Percentiles rank a stretch among this genome's conserved stretches.
Evolutionary conservation across 2,888 invertebrate genomes (phyloP).

Genomic region (Mimas tiliae): DNA sequence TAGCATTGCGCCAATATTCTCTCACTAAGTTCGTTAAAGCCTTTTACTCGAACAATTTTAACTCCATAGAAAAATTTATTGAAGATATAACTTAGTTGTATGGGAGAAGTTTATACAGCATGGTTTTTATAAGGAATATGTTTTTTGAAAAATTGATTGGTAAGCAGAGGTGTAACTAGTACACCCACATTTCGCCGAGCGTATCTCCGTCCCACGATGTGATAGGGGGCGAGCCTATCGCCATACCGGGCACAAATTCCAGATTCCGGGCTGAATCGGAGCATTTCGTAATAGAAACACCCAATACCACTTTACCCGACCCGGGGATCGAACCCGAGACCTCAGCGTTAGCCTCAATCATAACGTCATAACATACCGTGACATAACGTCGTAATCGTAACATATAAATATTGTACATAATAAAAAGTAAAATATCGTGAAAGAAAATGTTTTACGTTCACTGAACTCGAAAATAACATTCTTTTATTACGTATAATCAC

Average conservation of each 20-base stretch:
- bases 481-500: constrained; percentile 11
- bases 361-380: no score
- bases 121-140: background rate
- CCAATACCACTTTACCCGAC: no score
- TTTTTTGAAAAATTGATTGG: background rate
- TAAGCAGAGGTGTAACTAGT: no score
- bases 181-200: no score
- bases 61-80: constrained; percentile 13
- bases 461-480: constrained; percentile 17
- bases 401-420: background rate
- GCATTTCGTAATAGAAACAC: no score
- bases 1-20: background rate
- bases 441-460: constrained; percentile 8
- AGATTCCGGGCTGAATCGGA: no score
- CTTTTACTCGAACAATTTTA: background rate
- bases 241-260: no score
- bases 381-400: no score
- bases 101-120: background rate
- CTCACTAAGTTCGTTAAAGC: constrained; percentile 17
- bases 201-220: no score
- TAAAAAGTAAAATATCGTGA: constrained; percentile 4
- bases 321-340: no score
- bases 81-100: constrained; percentile 3
- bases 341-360: no score
- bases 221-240: no score